These are phyloP conservation scores for Acanthaster planci DNA, from an alignment of 35 echinoderm and acorn worm genomes.

Conservation along the genomic window DNA sequence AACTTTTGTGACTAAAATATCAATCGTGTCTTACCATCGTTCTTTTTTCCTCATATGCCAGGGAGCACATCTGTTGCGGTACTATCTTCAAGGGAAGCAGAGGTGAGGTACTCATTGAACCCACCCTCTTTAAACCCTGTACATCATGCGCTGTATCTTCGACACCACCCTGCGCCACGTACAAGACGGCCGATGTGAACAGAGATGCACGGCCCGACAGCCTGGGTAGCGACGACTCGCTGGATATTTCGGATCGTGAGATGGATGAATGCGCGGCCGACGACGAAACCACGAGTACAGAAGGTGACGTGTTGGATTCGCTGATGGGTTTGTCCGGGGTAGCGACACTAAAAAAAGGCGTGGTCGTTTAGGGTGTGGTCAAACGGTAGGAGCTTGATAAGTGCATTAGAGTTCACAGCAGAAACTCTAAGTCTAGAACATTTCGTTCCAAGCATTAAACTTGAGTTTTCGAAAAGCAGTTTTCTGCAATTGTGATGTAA, in stretches of 20 bases:
- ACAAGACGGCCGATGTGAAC: conserved; percentile 25
- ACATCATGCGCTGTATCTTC: conserved; percentile 43
- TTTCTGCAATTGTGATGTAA: too few species aligned
- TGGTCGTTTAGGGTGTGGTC: neutral
- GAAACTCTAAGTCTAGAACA: too few species aligned
- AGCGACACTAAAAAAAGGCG: neutral
- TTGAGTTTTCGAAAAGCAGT: too few species aligned
- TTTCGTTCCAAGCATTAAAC: too few species aligned
- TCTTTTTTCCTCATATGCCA: conserved; percentile 21
- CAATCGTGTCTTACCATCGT: conserved; percentile 8
- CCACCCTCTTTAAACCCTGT: conserved; percentile 87
- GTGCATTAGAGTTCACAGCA: too few species aligned
- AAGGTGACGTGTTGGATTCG: conserved; percentile 8
- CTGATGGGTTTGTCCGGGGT: neutral
- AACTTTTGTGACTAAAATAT: neutral
- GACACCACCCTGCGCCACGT: neutral
- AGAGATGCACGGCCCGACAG: conserved; percentile 53
- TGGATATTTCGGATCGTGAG: conserved; percentile 60
- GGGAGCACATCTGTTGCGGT: conserved; percentile 94
- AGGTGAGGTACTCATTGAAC: conserved; percentile 90
- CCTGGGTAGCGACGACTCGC: conserved; percentile 78
- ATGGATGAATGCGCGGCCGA: conserved; percentile 32
- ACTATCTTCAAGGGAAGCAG: conserved; percentile 90
- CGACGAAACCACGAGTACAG: conserved; percentile 20
- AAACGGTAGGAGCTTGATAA: neutral